Evolutionary conservation across 2,113 vertebrate genomes (phyloP).

Genomic region (Athene noctua): DNA sequence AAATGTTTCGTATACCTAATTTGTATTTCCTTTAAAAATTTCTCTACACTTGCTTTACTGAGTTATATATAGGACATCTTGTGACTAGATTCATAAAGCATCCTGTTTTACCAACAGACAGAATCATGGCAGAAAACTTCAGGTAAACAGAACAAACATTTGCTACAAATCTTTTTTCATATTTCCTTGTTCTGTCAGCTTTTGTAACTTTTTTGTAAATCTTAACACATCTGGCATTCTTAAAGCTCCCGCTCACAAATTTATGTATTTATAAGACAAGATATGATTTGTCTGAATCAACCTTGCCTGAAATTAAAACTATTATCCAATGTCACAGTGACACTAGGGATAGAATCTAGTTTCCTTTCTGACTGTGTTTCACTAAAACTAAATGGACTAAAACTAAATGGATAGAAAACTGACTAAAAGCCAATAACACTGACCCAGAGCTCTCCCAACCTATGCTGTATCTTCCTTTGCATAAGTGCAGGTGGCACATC

Average conservation of each 20-base stretch:
- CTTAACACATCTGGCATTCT: background rate
- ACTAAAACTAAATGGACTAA: background rate
- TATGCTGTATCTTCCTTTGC: background rate
- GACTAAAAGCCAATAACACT: background rate
- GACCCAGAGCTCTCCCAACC: background rate
- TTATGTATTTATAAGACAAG: background rate
- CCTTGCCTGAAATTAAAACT: background rate
- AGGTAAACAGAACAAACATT: background rate
- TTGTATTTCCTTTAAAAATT: background rate
- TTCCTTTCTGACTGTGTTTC: background rate
- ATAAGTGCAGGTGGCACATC: background rate
- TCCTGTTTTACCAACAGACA: background rate
- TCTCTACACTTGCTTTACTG: background rate
- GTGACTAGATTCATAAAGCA: background rate
- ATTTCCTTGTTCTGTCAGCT: background rate
- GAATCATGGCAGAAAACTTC: background rate
- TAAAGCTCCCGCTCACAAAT: background rate
- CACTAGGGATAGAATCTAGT: background rate
- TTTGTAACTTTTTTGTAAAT: background rate
- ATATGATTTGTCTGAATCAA: background rate
- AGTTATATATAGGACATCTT: background rate
- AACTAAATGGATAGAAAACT: background rate
- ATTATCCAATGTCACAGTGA: background rate
- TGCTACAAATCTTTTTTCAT: background rate
- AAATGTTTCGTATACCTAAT: background rate